Percentiles rank a stretch among this genome's conserved stretches.
Conservation (phyloP, 2,113 vertebrate genomes). For the Neoarius graeffei region DNA sequence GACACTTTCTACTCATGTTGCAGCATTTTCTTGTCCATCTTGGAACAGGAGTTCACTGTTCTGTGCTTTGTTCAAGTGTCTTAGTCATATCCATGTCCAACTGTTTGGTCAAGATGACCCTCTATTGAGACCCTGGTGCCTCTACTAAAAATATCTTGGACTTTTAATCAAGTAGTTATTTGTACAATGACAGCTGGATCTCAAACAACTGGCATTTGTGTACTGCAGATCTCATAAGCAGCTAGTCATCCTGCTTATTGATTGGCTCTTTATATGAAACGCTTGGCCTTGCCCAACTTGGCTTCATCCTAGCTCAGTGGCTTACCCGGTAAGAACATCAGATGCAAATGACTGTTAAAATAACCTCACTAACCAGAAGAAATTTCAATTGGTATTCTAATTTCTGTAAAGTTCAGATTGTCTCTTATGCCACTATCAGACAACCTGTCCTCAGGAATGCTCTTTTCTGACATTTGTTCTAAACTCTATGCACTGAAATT, state of each 20-base stretch:
- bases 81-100: neutral
- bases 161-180: neutral
- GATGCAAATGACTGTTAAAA: neutral
- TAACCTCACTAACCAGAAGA: neutral
- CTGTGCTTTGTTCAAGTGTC: neutral
- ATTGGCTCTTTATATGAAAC: neutral
- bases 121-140: neutral
- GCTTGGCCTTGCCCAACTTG: neutral
- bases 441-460: neutral
- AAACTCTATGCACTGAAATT: neutral
- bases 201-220: neutral
- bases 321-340: no score
- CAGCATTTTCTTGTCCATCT: neutral
- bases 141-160: neutral
- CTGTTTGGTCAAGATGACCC: neutral
- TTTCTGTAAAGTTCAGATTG: neutral
- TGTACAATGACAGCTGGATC: neutral
- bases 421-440: neutral
- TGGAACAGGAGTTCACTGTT: neutral
- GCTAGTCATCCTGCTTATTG: neutral
- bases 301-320: neutral
- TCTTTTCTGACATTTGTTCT: neutral
- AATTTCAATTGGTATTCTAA: no score
- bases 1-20: neutral
- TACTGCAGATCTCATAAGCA: neutral